Conservation (phyloP, 2,888 invertebrate genomes). For the Caenorhabditis sp. region DNA sequence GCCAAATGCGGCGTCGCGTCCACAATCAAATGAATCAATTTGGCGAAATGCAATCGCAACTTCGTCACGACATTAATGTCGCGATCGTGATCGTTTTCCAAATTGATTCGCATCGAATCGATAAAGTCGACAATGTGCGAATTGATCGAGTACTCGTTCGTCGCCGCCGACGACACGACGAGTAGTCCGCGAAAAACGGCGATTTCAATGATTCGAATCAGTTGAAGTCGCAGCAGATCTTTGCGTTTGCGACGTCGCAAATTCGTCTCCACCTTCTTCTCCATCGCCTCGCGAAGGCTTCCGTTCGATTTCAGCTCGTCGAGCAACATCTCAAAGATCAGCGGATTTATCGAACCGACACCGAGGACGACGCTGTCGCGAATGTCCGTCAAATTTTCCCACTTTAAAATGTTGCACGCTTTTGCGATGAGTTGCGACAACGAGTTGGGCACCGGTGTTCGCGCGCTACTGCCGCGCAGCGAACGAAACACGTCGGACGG, state of each 20-base stretch:
- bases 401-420: conserved; percentile 81
- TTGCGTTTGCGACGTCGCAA: conserved; percentile 87
- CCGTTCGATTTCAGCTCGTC: conserved; percentile 84
- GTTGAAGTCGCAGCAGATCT: conserved; percentile 88
- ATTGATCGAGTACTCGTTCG: conserved; percentile 75
- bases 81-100: conserved; percentile 82
- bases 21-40: conserved; percentile 90
- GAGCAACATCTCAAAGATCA: conserved; percentile 94
- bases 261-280: conserved; percentile 81
- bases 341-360: conserved; percentile 90
- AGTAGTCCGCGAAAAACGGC: conserved; percentile 62
- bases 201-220: conserved; percentile 85
- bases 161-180: conserved; percentile 79
- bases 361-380: conserved; percentile 87
- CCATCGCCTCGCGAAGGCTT: conserved; percentile 85
- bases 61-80: conserved; percentile 84
- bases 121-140: conserved; percentile 90
- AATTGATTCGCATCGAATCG: conserved; percentile 87
- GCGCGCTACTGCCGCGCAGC: conserved; percentile 31
- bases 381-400: conserved; percentile 87
- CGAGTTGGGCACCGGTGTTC: conserved; percentile 35
- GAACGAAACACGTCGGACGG: conserved; percentile 48
- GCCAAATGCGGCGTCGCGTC: conserved; percentile 73
- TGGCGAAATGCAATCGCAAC: conserved; percentile 90
- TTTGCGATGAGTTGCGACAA: conserved; percentile 43